These are phyloP conservation scores for Apotomis betuletana DNA, from an alignment of 2,888 invertebrate species.

Conservation along the genomic window DNA sequence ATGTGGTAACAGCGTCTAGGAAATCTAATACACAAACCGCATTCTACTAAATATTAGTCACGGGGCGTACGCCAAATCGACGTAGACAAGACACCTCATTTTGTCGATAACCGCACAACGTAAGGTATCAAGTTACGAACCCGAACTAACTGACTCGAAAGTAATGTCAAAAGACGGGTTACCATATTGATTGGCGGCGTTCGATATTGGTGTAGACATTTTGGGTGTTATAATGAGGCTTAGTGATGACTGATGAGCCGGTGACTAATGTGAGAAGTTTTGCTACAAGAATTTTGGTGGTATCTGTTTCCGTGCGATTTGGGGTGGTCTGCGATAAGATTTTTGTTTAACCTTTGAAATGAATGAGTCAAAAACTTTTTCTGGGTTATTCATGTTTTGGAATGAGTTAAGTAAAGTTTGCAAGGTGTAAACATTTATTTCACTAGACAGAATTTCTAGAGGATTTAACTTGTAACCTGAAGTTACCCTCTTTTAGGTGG, in stretches of 20 bases:
- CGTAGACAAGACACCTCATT: conserved; percentile 67
- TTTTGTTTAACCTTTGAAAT: neutral
- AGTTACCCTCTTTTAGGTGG: too few species aligned
- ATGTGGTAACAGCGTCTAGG: conserved; percentile 8
- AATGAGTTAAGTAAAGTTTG: too few species aligned
- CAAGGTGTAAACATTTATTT: too few species aligned
- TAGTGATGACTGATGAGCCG: conserved; percentile 55
- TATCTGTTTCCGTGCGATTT: conserved; percentile 14
- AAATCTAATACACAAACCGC: conserved; percentile 29
- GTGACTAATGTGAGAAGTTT: conserved; percentile 48
- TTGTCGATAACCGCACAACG: conserved; percentile 68
- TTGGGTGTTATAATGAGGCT: conserved; percentile 66
- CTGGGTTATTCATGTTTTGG: neutral
- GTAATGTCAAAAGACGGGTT: conserved; percentile 71
- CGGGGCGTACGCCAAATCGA: conserved; percentile 53
- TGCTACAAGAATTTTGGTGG: conserved; percentile 10
- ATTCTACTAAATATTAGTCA: conserved; percentile 20
- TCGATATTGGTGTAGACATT: conserved; percentile 63
- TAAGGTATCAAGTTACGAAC: conserved; percentile 56
- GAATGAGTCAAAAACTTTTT: conserved; percentile 2
- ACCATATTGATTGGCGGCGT: conserved; percentile 74
- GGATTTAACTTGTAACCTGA: too few species aligned
- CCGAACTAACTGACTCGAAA: conserved; percentile 60
- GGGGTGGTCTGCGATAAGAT: conserved; percentile 27
- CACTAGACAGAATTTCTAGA: too few species aligned